A percentile compares a stretch with the other conserved stretches of the same genome.
These are phyloP conservation scores for Ditula angustiorana DNA, from an alignment of 2,888 invertebrate species.

Conservation along the genomic window DNA sequence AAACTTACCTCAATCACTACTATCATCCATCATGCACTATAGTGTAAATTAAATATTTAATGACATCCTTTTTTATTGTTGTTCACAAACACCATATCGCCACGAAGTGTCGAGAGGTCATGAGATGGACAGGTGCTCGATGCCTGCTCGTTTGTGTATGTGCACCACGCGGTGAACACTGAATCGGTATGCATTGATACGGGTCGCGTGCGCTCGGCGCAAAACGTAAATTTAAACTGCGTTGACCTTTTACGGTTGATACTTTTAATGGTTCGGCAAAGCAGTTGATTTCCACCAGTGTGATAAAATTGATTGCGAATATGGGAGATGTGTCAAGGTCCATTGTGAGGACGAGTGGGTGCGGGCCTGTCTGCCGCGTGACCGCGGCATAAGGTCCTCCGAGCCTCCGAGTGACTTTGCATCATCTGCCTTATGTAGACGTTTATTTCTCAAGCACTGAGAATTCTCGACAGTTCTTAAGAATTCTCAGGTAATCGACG, in stretches of 20 bases:
- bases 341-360: background rate
- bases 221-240: constrained; percentile 61
- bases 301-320: constrained; percentile 32
- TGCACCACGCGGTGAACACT: constrained; percentile 51
- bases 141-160: background rate
- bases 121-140: background rate
- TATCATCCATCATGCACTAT: background rate
- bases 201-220: constrained; percentile 56
- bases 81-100: constrained; percentile 15
- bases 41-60: constrained; percentile 1
- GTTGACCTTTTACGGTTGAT: constrained; percentile 51
- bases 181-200: constrained; percentile 48
- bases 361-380: background rate
- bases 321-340: constrained; percentile 34
- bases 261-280: constrained; percentile 41
- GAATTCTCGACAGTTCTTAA: too few species aligned
- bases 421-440: too few species aligned
- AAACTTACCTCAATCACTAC: constrained; percentile 20
- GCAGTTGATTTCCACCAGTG: constrained; percentile 34
- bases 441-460: too few species aligned
- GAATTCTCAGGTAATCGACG: too few species aligned
- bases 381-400: background rate
- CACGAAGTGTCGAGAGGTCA: constrained; percentile 3
- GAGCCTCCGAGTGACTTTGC: background rate
- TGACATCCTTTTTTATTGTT: constrained; percentile 13